Evolutionary conservation across 35 echinoderm and acorn worm genomes (phyloP).

Genomic region (Heliocidaris tuberculata): DNA sequence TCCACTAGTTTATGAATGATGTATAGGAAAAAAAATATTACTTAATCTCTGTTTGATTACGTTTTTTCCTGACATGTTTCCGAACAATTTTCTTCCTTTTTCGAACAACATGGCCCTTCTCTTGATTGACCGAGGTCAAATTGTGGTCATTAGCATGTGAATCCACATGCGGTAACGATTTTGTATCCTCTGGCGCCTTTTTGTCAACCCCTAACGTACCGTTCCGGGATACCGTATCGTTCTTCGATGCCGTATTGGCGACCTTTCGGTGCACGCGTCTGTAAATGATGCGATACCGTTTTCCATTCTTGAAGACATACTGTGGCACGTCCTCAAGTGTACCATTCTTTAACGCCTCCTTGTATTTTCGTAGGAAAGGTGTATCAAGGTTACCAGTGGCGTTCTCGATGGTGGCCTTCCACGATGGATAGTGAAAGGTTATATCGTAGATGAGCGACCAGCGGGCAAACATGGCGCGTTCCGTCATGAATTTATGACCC

Average conservation of each 20-base stretch:
- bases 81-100: background rate
- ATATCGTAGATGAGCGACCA: slow-evolving; percentile 67
- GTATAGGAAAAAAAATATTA: background rate
- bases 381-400: slow-evolving; percentile 61
- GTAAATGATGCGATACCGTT: background rate
- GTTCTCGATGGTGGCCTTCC: slow-evolving; percentile 48
- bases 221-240: background rate
- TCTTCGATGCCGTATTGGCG: background rate
- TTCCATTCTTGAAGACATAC: slow-evolving; percentile 4
- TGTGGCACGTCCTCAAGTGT: background rate
- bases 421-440: slow-evolving; percentile 68
- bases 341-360: slow-evolving; percentile 60
- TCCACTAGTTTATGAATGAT: too few relatives aligned
- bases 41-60: background rate
- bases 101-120: background rate
- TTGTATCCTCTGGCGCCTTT: background rate
- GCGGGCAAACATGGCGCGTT: slow-evolving; percentile 70
- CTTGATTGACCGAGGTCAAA: background rate
- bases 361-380: slow-evolving; percentile 65
- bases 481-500: slow-evolving; percentile 81
- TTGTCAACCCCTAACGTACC: background rate
- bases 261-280: background rate
- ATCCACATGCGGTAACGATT: background rate
- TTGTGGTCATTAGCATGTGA: background rate
- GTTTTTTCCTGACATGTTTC: background rate